Conservation (phyloP, 2,113 vertebrate genomes). For the Macroglossus sobrinus region DNA sequence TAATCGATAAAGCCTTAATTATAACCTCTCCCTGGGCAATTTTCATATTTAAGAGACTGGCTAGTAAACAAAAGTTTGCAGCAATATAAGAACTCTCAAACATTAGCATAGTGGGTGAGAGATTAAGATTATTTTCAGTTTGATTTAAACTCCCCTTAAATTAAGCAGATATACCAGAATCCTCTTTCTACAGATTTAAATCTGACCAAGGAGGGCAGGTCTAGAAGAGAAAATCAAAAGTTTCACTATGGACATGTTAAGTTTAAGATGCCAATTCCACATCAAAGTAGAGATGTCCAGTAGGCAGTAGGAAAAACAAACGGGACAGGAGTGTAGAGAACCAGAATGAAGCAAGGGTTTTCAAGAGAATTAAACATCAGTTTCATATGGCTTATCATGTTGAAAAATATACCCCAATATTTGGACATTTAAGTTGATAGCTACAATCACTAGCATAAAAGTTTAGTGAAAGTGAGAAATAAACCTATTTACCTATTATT, state of each 20-base stretch:
- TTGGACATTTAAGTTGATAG: not conserved
- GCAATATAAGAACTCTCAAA: not conserved
- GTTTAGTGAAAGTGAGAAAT: not conserved
- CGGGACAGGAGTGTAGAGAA: not conserved
- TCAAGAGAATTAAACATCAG: not conserved
- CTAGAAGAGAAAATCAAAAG: not conserved
- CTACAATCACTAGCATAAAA: not conserved
- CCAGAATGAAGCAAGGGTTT: not conserved
- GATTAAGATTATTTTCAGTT: not conserved
- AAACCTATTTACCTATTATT: not conserved
- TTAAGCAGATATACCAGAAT: not conserved
- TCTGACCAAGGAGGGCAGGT: not conserved
- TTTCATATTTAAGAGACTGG: not conserved
- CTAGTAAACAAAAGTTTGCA: not conserved
- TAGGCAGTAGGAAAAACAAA: not conserved
- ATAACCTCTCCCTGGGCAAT: not conserved
- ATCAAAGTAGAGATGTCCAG: not conserved
- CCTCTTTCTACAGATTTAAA: not conserved
- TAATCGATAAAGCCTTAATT: not conserved
- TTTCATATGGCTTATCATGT: not conserved
- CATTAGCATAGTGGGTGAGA: not conserved
- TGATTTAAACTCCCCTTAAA: not conserved
- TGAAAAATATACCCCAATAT: not conserved
- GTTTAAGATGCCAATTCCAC: not conserved
- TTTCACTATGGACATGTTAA: not conserved